Evolutionary conservation across 1,140 invertebrate genomes (phyloP).

Genomic region (Heliconius congener): DNA sequence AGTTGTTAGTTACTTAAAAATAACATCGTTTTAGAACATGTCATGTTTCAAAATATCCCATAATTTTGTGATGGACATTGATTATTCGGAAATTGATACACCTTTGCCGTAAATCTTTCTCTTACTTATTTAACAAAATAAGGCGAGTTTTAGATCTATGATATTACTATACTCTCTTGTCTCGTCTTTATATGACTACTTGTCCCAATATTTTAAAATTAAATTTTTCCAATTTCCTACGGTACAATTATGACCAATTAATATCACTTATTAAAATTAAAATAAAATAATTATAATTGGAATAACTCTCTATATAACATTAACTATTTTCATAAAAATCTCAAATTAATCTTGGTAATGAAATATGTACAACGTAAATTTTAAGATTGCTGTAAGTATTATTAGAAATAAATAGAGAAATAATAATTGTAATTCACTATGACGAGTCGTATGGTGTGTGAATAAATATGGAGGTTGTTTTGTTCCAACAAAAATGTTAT

Average conservation of each 20-base stretch:
- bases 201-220: constrained; percentile 15
- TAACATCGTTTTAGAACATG: neutral
- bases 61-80: neutral
- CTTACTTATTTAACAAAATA: constrained; percentile 22
- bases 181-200: neutral
- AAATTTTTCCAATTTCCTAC: constrained; percentile 27
- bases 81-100: neutral
- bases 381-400: constrained; percentile 80
- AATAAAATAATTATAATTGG: constrained; percentile 67
- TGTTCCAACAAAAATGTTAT: constrained; percentile 81
- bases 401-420: constrained; percentile 79
- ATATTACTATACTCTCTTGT: constrained; percentile 7
- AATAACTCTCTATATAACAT: constrained; percentile 77
- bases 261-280: constrained; percentile 54
- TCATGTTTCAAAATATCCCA: neutral
- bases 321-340: constrained; percentile 77
- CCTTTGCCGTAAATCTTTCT: constrained; percentile 11
- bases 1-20: neutral
- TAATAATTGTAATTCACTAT: constrained; percentile 78
- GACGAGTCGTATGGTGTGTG: constrained; percentile 77
- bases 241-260: constrained; percentile 58
- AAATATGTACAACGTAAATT: constrained; percentile 78
- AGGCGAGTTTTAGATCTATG: constrained; percentile 21
- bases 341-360: constrained; percentile 79
- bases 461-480: constrained; percentile 80